Percentiles rank a stretch among this genome's conserved stretches.
These are phyloP conservation scores for Asarcornis scutulata DNA, from an alignment of 2,113 vertebrate species.

Conservation along the genomic window DNA sequence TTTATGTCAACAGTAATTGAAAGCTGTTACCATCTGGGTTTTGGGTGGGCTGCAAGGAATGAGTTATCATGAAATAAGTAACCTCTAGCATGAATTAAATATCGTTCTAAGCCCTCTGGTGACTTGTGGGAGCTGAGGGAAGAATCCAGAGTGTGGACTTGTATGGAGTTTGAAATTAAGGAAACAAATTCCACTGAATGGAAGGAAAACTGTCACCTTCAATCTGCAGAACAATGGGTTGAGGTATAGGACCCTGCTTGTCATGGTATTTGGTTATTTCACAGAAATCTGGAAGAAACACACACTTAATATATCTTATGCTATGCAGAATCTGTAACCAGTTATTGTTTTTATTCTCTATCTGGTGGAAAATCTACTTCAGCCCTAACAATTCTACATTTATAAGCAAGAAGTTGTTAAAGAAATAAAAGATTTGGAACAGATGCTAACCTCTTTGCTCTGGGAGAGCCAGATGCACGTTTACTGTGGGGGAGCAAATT, in stretches of 20 bases:
- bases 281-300: neutral
- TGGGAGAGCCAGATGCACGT: neutral
- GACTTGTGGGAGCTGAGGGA: neutral
- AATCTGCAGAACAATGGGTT: neutral
- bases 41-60: conserved; percentile 10
- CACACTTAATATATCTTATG: neutral
- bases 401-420: neutral
- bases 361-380: neutral
- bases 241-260: neutral
- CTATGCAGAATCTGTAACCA: neutral
- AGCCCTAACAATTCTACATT: neutral
- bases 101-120: neutral
- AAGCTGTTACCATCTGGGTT: neutral
- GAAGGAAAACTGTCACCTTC: neutral
- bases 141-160: neutral
- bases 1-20: conserved; percentile 16
- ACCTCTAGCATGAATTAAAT: neutral
- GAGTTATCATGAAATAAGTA: neutral
- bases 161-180: neutral
- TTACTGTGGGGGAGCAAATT: neutral
- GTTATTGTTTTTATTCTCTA: neutral
- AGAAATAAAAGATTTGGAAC: neutral
- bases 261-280: neutral
- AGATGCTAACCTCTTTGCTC: neutral
- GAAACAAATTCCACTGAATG: neutral